Evolutionary conservation across 2,888 invertebrate species (phyloP).

Genomic region (Epistrophe eligans): DNA sequence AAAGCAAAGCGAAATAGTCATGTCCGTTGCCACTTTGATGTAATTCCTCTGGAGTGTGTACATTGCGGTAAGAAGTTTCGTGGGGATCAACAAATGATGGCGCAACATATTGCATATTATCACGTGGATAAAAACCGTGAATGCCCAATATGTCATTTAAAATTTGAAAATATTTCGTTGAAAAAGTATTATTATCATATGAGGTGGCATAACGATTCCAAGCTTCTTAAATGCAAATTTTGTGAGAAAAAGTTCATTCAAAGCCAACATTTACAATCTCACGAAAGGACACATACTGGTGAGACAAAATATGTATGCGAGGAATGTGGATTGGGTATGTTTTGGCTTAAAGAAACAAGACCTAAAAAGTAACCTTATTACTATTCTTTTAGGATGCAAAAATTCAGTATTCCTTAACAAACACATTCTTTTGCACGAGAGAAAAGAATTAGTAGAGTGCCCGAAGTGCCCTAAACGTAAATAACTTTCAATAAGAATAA

Average conservation of each 20-base stretch:
- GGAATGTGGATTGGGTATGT: constrained; percentile 40
- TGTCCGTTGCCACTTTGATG: constrained; percentile 44
- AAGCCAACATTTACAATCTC: constrained; percentile 39
- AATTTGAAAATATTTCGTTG: constrained; percentile 35
- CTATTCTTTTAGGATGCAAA: constrained; percentile 32
- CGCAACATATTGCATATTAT: constrained; percentile 49
- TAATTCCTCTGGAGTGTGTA: constrained; percentile 17
- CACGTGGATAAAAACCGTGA: constrained; percentile 44
- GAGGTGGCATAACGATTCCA: constrained; percentile 61
- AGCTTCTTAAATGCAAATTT: constrained; percentile 62
- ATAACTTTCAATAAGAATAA: background rate
- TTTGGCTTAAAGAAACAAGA: background rate
- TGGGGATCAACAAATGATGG: constrained; percentile 56
- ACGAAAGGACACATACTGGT: constrained; percentile 47
- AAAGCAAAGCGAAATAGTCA: constrained; percentile 55
- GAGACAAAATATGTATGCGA: constrained; percentile 35
- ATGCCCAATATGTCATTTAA: constrained; percentile 41
- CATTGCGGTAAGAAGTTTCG: constrained; percentile 50
- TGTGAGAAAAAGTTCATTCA: constrained; percentile 69
- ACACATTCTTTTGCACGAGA: constrained; percentile 37
- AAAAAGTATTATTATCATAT: constrained; percentile 55
- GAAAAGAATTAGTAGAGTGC: background rate
- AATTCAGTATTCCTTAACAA: background rate
- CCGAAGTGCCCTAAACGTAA: constrained; percentile 26
- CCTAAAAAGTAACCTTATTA: background rate